Evolutionary conservation across 2,888 invertebrate species (phyloP).

Genomic region (Cryptosula pallasiana): DNA sequence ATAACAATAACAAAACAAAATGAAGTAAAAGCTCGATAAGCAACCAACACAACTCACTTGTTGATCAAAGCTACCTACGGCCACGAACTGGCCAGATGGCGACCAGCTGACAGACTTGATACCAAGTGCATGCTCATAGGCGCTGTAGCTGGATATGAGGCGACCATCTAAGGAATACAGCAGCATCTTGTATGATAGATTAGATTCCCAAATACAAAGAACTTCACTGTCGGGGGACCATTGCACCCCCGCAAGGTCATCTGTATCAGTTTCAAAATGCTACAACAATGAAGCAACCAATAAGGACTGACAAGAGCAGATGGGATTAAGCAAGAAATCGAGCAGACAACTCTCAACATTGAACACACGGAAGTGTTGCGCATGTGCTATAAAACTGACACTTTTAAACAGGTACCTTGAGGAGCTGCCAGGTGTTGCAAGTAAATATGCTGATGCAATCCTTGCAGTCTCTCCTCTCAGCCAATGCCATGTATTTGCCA

Average conservation of each 20-base stretch:
- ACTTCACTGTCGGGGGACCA: constrained; percentile 53
- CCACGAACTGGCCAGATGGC: constrained; percentile 53
- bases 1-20: too few species aligned
- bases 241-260: constrained; percentile 50
- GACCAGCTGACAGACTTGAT: constrained; percentile 52
- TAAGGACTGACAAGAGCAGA: not conserved
- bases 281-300: constrained; percentile 29
- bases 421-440: constrained; percentile 50
- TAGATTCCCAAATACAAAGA: constrained; percentile 52
- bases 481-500: constrained; percentile 53
- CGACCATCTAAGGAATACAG: constrained; percentile 52
- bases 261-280: constrained; percentile 53
- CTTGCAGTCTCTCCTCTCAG: constrained; percentile 53
- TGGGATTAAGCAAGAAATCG: too few species aligned
- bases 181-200: constrained; percentile 48
- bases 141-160: constrained; percentile 47
- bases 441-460: constrained; percentile 53
- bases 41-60: too few species aligned
- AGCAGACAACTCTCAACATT: too few species aligned
- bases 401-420: too few species aligned
- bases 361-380: too few species aligned
- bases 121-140: constrained; percentile 51
- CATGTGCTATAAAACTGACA: too few species aligned
- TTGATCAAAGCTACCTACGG: constrained; percentile 54
- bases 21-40: too few species aligned